These are phyloP conservation scores for Oreortyx pictus DNA, from an alignment of 2,797 vertebrate species.

Conservation along the genomic window DNA sequence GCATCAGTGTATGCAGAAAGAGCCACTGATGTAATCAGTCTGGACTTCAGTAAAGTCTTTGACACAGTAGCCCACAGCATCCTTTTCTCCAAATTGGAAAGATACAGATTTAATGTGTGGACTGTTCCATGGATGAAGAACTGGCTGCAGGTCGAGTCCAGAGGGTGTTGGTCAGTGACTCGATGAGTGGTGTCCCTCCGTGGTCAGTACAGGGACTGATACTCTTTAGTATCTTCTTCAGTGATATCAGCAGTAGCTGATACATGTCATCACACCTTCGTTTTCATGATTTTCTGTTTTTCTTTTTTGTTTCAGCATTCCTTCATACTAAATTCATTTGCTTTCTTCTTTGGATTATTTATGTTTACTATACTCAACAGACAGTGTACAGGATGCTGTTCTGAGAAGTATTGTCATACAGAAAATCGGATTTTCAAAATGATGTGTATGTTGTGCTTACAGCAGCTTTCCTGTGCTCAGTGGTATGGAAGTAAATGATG, in stretches of 20 bases:
- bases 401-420: not conserved
- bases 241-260: not conserved
- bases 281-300: not conserved
- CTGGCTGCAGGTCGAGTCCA: no score
- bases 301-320: not conserved
- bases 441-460: not conserved
- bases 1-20: no score
- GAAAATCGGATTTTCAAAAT: slow-evolving; percentile 10
- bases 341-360: slow-evolving; percentile 26
- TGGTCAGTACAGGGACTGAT: no score
- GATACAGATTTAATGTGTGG: no score
- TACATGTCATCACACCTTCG: not conserved
- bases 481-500: not conserved
- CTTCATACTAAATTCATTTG: not conserved
- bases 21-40: no score
- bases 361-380: not conserved
- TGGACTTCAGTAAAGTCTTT: no score
- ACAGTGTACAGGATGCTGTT: not conserved
- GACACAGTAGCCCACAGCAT: no score
- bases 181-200: no score
- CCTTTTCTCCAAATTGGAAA: no score
- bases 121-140: no score
- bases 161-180: no score
- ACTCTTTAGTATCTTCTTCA: no score
- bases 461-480: not conserved